Conservation (phyloP, 2,888 invertebrate genomes). For the Meghimatium bilineatum region DNA sequence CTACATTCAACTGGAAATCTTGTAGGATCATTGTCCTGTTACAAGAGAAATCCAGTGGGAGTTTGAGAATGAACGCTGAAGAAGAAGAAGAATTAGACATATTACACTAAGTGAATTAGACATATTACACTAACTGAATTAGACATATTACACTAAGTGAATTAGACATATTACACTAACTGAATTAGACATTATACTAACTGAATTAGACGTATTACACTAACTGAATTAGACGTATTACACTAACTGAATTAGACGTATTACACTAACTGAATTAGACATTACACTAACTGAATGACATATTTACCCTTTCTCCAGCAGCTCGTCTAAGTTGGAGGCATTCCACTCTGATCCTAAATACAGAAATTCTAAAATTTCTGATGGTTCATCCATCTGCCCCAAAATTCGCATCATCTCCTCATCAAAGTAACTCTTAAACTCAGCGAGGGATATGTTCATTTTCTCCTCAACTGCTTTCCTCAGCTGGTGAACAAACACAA, state of each 20-base stretch:
- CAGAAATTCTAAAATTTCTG: conserved; percentile 96
- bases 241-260: background rate
- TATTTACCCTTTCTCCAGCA: conserved; percentile 93
- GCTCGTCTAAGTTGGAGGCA: conserved; percentile 98
- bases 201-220: too few species aligned
- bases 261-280: background rate
- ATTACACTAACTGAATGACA: background rate
- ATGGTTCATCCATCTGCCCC: conserved; percentile 98
- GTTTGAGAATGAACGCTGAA: too few species aligned
- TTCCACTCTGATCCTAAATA: conserved; percentile 99
- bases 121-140: too few species aligned
- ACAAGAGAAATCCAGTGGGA: too few species aligned
- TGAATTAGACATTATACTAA: too few species aligned
- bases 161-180: too few species aligned
- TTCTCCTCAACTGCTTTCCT: conserved; percentile 80
- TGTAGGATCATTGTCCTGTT: too few species aligned
- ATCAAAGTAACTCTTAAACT: conserved; percentile 95
- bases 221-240: too few species aligned
- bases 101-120: too few species aligned
- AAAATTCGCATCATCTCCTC: conserved; percentile 97
- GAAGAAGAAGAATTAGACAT: too few species aligned
- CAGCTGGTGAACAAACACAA: conserved; percentile 80
- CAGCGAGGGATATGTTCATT: conserved; percentile 79
- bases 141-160: too few species aligned
- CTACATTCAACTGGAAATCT: too few species aligned